Percentiles rank a stretch among this genome's conserved stretches.
Evolutionary conservation across 2,888 invertebrate genomes (phyloP).

Genomic region (Autographa gamma): DNA sequence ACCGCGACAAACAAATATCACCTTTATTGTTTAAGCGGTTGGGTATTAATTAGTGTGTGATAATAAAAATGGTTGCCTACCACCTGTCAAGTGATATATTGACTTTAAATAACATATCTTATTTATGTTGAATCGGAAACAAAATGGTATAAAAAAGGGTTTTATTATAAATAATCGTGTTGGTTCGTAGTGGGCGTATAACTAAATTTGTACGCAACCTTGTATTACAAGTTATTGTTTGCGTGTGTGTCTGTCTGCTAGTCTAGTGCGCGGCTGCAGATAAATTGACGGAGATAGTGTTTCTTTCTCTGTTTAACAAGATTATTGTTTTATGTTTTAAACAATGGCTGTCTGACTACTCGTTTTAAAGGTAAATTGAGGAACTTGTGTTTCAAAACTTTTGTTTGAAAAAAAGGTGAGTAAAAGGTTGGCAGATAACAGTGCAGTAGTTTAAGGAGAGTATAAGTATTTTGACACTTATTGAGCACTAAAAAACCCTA

Average conservation of each 20-base stretch:
- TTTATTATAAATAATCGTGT: conserved; percentile 86
- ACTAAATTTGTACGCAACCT: conserved; percentile 85
- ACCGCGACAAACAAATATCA: conserved; percentile 59
- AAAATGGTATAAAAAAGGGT: conserved; percentile 86
- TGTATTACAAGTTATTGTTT: conserved; percentile 80
- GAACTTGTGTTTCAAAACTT: conserved; percentile 36
- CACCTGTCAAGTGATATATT: conserved; percentile 89
- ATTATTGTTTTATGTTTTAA: conserved; percentile 40
- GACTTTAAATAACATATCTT: conserved; percentile 89
- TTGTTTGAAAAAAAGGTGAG: conserved; percentile 15
- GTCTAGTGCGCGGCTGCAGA: conserved; percentile 69
- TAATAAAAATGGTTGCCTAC: conserved; percentile 74
- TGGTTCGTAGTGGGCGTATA: conserved; percentile 81
- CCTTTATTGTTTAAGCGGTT: conserved; percentile 60
- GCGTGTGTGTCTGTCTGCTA: conserved; percentile 67
- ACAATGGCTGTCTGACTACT: conserved; percentile 43
- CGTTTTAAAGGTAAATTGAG: conserved; percentile 32
- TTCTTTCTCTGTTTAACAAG: conserved; percentile 77
- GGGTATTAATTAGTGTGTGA: conserved; percentile 66
- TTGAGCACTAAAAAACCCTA: too few species aligned
- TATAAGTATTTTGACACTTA: not conserved
- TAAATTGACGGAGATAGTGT: conserved; percentile 82
- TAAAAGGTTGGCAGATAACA: not conserved
- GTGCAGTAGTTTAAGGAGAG: not conserved
- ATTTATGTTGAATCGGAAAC: conserved; percentile 89